Conservation (phyloP, 2,113 vertebrate species). For the Leptobrachium ailaonicum region DNA sequence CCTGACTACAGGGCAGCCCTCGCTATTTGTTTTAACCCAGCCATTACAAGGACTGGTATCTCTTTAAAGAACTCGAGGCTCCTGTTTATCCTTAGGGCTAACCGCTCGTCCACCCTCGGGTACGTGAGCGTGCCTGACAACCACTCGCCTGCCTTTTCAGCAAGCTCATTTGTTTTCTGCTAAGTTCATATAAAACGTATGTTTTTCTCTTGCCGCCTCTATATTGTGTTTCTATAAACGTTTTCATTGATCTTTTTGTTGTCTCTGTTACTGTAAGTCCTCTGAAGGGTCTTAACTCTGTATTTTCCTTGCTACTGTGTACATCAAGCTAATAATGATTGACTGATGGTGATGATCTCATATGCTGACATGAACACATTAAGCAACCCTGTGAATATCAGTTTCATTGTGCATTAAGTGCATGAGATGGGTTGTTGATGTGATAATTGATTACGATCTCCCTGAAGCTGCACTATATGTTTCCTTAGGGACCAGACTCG, state of each 20-base stretch:
- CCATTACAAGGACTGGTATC: no score
- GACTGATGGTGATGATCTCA: conserved; percentile 11
- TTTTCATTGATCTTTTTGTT: neutral
- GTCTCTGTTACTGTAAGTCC: conserved; percentile 10
- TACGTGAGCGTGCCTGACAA: no score
- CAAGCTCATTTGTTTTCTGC: no score
- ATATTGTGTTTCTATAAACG: neutral
- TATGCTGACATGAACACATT: conserved; percentile 19
- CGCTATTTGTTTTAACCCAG: no score
- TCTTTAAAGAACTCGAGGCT: no score
- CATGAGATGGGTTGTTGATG: conserved; percentile 11
- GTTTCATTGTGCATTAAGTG: conserved; percentile 23
- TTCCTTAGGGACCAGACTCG: conserved; percentile 2
- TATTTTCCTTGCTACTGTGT: neutral
- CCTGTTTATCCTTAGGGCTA: no score
- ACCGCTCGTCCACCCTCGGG: no score
- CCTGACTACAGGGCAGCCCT: no score
- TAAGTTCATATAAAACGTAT: no score
- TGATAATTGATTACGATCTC: conserved; percentile 3
- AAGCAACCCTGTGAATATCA: neutral
- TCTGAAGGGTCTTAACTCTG: neutral
- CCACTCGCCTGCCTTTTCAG: no score
- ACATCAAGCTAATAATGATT: conserved; percentile 19
- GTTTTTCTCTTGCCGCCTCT: neutral
- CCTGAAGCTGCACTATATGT: conserved; percentile 4